A percentile compares a stretch with the other conserved stretches of the same genome.
Conservation (phyloP, 2,113 vertebrate genomes). For the Scartelaos histophorus region DNA sequence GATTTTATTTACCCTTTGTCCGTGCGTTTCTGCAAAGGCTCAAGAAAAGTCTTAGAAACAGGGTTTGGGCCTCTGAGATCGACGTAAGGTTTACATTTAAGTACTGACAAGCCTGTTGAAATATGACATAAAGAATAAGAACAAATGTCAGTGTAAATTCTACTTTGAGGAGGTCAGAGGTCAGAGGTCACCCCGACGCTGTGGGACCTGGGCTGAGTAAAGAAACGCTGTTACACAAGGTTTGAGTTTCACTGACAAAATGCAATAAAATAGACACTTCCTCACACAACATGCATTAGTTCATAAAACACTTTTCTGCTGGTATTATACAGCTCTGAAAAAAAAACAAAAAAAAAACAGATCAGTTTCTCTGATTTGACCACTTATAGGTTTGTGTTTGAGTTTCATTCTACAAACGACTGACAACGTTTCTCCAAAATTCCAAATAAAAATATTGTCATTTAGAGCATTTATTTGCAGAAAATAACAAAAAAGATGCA, state of each 20-base stretch:
- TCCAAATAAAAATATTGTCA: too few relatives aligned
- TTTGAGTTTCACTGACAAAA: background rate
- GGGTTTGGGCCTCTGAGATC: conserved; percentile 9
- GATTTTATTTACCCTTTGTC: conserved; percentile 20
- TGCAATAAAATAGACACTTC: background rate
- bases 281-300: background rate
- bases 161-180: background rate
- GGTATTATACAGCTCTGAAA: too few relatives aligned
- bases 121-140: background rate
- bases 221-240: too few relatives aligned
- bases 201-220: too few relatives aligned
- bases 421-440: too few relatives aligned
- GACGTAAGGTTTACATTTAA: conserved; percentile 9
- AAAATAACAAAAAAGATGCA: too few relatives aligned
- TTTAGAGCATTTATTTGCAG: too few relatives aligned
- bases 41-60: conserved; percentile 16
- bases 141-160: background rate
- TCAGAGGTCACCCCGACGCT: too few relatives aligned
- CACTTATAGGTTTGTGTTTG: too few relatives aligned
- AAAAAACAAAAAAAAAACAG: too few relatives aligned
- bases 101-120: conserved; percentile 27
- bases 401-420: too few relatives aligned
- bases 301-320: background rate
- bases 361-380: too few relatives aligned
- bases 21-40: conserved; percentile 26